Evolutionary conservation across 2,113 vertebrate genomes (phyloP), one percentile per base, ranked within the genome.

Genomic region (Hepsetus odoe): DNA sequence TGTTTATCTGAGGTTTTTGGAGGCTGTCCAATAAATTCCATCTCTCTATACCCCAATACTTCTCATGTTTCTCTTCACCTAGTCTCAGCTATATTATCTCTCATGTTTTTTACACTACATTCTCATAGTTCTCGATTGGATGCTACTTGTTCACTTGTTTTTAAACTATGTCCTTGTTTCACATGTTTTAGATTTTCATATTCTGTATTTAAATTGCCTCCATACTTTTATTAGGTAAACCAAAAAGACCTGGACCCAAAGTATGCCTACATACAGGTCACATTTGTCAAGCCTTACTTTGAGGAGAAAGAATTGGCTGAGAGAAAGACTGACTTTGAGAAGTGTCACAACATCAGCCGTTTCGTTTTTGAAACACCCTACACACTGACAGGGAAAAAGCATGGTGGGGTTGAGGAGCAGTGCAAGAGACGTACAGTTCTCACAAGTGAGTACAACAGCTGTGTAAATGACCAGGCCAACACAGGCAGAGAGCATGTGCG

Each of bases 361-460:
- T 99, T 99, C 73, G 95, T 98, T 38, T 99, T 98, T 51, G 97
- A 99, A 91, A 95, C 96, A 0, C 98, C 98, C 0, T 99, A 98
- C 83, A 99, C 97, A 16, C 90, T 98, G 75, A 94, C 94, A 2
- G 98, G 98, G 40, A 98, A 98, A 85, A 99, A 97, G n/a, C 97
- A 99, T 11, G 97, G 97, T 12, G 95, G 91, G 0, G 91, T 99
- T 76, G 96, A 98, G 89, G 97, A 99, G 61, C 97, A 99, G 67
- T 99, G 97, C 91, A 99, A 98, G 87, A 93, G 93, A 79, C 92
- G 94, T 77, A 98, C 90, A 0, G 89, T 99, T 80, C 91, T 99
- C 73, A 96, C 94, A 22, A 98, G 97, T 99, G 92, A 88, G 88
- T 90, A 5, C 28, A 24, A 8, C 18, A 20, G 13, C 2, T 58